These are phyloP conservation scores for Pangasius krempfi DNA, from an alignment of 2,797 vertebrate genomes.

Conservation along the genomic window DNA sequence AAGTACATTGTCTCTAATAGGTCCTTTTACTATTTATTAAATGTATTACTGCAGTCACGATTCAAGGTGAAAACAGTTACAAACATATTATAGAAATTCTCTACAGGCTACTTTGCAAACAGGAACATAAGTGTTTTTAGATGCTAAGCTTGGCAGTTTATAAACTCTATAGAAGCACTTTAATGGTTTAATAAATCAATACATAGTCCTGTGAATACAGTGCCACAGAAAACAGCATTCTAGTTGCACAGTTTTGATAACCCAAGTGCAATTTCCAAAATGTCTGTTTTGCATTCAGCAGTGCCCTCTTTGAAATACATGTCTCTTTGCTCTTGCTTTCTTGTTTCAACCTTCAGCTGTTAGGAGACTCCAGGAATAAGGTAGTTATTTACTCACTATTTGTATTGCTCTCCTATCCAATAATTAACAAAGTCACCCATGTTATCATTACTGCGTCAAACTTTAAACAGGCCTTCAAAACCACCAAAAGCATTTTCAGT, in stretches of 20 bases:
- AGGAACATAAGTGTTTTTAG: background rate
- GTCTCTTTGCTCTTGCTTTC: constrained; percentile 85
- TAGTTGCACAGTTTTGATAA: background rate
- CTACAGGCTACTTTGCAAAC: background rate
- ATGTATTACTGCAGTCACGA: background rate
- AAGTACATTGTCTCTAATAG: background rate
- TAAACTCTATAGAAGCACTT: background rate
- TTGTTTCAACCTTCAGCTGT: constrained; percentile 90
- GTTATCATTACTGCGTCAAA: constrained; percentile 15
- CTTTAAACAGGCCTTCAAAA: background rate
- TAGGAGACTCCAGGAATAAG: constrained; percentile 99
- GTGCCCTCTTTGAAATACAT: constrained; percentile 73
- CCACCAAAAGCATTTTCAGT: constrained; percentile 1
- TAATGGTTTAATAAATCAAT: background rate
- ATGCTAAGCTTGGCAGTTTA: background rate
- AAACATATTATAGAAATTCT: background rate
- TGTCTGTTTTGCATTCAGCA: constrained; percentile 37
- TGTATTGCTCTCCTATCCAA: constrained; percentile 67
- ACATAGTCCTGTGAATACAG: background rate
- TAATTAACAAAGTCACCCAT: constrained; percentile 59
- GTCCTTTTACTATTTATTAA: background rate
- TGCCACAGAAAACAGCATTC: background rate
- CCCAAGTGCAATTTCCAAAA: constrained; percentile 7
- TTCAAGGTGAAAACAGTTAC: background rate
- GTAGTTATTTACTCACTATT: constrained; percentile 83